phyloP scores from a whole-genome alignment of 2,797 vertebrate species.

The Ciconia nigra region DNA sequence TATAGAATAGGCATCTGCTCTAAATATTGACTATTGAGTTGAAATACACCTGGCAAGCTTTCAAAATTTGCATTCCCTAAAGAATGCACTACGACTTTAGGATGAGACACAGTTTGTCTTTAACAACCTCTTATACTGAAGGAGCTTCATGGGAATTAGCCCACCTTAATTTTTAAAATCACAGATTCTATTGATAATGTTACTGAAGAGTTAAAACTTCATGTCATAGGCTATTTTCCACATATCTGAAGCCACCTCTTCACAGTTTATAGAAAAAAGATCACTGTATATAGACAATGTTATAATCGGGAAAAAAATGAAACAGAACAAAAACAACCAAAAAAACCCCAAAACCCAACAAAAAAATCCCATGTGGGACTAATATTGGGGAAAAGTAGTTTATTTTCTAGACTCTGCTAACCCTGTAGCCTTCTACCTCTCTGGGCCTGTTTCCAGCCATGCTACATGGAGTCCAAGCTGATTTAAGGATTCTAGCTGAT shows the following conservation, averaged over 20 bases:
- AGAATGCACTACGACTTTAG: neutral
- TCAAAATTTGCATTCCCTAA: neutral
- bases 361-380: neutral
- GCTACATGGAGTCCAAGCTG: neutral
- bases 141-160: neutral
- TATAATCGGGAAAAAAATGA: neutral
- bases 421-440: neutral
- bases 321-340: neutral
- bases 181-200: neutral
- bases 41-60: slow-evolving; percentile 9
- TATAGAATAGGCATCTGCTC: neutral
- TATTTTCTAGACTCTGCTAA: neutral
- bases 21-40: neutral
- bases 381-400: neutral
- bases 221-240: neutral
- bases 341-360: too few species aligned
- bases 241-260: neutral
- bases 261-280: neutral
- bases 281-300: neutral
- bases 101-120: neutral
- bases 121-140: neutral
- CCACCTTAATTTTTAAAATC: neutral
- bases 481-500: neutral
- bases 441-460: neutral
- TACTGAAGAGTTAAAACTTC: neutral